Evolutionary conservation across 2,888 invertebrate genomes (phyloP), one percentile per base, ranked within the genome.

Genomic region (Torymus tubicola): DNA sequence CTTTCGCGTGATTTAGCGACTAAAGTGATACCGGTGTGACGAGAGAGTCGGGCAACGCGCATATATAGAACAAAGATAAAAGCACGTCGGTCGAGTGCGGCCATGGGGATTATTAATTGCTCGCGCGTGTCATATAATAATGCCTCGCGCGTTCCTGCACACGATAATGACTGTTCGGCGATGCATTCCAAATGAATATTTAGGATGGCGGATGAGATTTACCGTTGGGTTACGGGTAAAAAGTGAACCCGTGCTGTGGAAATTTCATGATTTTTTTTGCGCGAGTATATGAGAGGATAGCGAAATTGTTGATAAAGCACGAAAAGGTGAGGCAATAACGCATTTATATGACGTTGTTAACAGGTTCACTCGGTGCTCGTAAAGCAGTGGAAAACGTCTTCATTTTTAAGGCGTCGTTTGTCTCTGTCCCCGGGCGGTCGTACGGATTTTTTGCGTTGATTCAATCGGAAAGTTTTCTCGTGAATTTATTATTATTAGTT

Each of bases 161-260:
- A 42, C 42, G 42, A 77, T 77, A 70, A 77, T 77, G 61, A 64
- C 76, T 63, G 58, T 72, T 78, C 58, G 65, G n/a, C 71, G 65
- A 78, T 78, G 78, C 71, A 78, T 78, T 65, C 71, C 72, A 52
- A 78, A 78, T 78, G 67, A 78, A 78, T 78, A 78, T 78, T 78
- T 53, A 78, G 72, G 42, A 12, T 12, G 31, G 57, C 16, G 61
- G 71, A 12, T 21, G 21, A n/a, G 21, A 21, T 21, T 21, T 21
- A 21, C 21, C 1, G 31, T n/a, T n/a, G 52, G 21, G 53, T 72
- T 42, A 58, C 58, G 69, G 58, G 42, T 1, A 55, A 2, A n/a
- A 21, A 5, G 5, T 31, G 63, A 53, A n/a, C 18, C 70, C 21
- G 63, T n/a, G n/a, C n/a, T n/a, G n/a, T n/a, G 12, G 55, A 77